Evolutionary conservation across 2,888 invertebrate genomes (phyloP), one percentile per base, ranked within the genome.

Genomic region (Automeris io): DNA sequence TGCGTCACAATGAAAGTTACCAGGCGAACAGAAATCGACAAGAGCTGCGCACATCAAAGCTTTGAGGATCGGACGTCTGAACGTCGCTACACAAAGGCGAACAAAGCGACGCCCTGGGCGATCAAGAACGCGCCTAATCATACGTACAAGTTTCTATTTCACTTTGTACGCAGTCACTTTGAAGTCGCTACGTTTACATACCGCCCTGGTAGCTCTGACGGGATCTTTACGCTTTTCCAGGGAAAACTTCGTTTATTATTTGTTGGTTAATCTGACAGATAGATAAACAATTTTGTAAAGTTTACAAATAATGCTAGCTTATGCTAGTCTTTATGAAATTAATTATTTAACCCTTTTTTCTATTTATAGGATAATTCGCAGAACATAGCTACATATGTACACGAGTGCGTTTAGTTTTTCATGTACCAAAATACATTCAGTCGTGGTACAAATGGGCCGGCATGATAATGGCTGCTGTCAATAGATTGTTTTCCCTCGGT

Each of bases 121-220:
- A 64, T 56, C 64, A 73, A 72, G 77, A 77, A 74, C 72, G 69
- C 64, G 80, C 78, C 83, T 80, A 83, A 83, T 85, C 82, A 83
- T 82, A 78, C 79, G 80, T 66, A 61, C 73, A 61, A 64, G 69
- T 66, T 73, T 61, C 68, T 67, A 73, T 70, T 76, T 70, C 76
- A 77, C 80, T 82, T 81, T 79, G 80, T 78, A 61, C 44, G 68
- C 73, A 74, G 78, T 78, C 78, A 72, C 81, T 83, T 81, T 82
- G 81, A 82, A 70, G 73, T 74, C 32, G 54, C 61, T 52, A 43
- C 59, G 63, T 64, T 70, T 69, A 65, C 75, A 76, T 78, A 75
- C 69, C 70, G 58, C 64, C 68, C 61, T 75, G 65, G 75, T 76
- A 71, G 61, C 57, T 52, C 56, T 57, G 61, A 62, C 60, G 52